A percentile compares a stretch with the other conserved stretches of the same genome.
These are phyloP conservation scores for Himalopsyche tibetana DNA, from an alignment of 2,888 invertebrate species.

Conservation along the genomic window DNA sequence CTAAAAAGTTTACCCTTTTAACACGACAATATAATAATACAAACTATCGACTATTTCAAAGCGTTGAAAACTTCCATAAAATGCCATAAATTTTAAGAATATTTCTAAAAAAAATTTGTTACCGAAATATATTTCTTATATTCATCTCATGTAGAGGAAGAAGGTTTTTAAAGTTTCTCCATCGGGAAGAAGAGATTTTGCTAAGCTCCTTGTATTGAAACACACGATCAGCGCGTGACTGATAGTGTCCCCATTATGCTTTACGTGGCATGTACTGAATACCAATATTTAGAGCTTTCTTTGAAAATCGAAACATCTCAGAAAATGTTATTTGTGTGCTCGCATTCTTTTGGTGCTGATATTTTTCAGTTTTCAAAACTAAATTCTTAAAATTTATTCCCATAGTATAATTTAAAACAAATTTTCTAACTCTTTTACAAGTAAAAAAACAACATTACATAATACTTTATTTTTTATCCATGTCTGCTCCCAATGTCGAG, in stretches of 20 bases:
- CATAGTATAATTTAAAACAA: too few relatives aligned
- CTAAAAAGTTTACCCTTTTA: too few relatives aligned
- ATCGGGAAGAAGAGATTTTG: constrained; percentile 56
- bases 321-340: neutral
- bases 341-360: neutral
- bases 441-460: too few relatives aligned
- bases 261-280: constrained; percentile 53
- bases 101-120: neutral
- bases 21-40: too few relatives aligned
- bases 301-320: neutral
- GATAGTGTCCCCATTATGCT: constrained; percentile 53
- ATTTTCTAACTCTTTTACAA: too few relatives aligned
- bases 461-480: too few relatives aligned
- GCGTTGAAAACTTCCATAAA: too few relatives aligned
- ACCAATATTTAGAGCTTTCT: constrained; percentile 6
- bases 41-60: too few relatives aligned
- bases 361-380: neutral
- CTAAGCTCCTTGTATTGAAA: constrained; percentile 64
- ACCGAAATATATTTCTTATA: neutral
- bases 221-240: constrained; percentile 64
- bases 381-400: too few relatives aligned
- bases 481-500: too few relatives aligned
- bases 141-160: constrained; percentile 16
- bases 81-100: neutral
- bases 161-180: constrained; percentile 28